A percentile compares a stretch with the other conserved stretches of the same genome.
Conservation (phyloP, 1,140 invertebrate genomes). For the Cotesia typhae region DNA sequence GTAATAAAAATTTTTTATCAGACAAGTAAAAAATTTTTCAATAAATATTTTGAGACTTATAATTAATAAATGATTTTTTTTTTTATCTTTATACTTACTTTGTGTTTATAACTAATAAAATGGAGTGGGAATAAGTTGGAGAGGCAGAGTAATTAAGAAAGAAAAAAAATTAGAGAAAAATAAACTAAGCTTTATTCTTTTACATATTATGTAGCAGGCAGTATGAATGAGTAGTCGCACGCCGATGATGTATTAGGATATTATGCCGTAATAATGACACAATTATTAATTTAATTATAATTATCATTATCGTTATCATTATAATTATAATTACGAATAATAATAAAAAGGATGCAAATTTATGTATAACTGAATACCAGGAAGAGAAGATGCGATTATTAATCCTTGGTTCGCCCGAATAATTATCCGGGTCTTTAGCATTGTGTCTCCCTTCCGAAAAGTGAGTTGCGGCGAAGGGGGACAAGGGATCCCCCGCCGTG, state of each 20-base stretch:
- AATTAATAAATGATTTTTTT: no score
- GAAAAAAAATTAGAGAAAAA: slow-evolving; percentile 54
- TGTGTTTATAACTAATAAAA: no score
- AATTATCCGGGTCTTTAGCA: slow-evolving; percentile 22
- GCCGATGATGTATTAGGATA: slow-evolving; percentile 38
- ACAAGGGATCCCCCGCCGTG: slow-evolving; percentile 37
- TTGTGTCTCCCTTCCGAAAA: slow-evolving; percentile 37
- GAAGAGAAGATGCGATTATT: slow-evolving; percentile 39
- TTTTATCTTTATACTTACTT: no score
- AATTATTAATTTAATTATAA: slow-evolving; percentile 14
- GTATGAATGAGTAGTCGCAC: slow-evolving; percentile 47
- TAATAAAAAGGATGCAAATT: slow-evolving; percentile 36
- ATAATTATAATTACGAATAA: no score
- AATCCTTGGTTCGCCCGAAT: slow-evolving; percentile 37
- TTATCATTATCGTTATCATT: no score
- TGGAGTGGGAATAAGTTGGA: not conserved
- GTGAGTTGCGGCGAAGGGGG: slow-evolving; percentile 30
- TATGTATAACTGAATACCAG: slow-evolving; percentile 41
- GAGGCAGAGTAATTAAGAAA: not conserved
- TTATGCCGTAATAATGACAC: slow-evolving; percentile 11
- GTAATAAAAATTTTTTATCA: no score
- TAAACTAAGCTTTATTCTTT: slow-evolving; percentile 62
- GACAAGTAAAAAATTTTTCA: no score
- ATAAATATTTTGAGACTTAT: no score
- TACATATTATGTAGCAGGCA: slow-evolving; percentile 58